phyloP scores from a whole-genome alignment of 2,113 vertebrate genomes.

The Aphyosemion australe region DNA sequence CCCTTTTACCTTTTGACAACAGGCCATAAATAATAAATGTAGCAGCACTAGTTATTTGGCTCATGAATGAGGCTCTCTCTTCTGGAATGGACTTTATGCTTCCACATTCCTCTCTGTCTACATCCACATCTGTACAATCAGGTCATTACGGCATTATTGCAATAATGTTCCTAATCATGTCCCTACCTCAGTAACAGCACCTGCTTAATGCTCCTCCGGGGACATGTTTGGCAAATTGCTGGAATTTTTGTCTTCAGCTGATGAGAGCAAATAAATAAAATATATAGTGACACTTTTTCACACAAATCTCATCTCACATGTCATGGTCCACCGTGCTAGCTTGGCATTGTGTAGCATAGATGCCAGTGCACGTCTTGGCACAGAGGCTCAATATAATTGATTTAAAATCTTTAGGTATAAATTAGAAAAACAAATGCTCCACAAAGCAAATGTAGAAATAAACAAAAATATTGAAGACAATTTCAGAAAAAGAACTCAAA shows the following conservation, averaged over 20 bases:
- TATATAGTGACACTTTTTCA: slow-evolving; percentile 66
- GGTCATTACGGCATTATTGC: slow-evolving; percentile 57
- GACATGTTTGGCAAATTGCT: slow-evolving; percentile 23
- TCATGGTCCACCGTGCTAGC: slow-evolving; percentile 59
- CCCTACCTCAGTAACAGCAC: slow-evolving; percentile 23
- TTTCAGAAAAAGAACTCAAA: too few species aligned
- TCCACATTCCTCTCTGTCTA: slow-evolving; percentile 8
- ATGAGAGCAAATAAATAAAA: slow-evolving; percentile 55
- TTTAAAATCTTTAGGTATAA: too few species aligned
- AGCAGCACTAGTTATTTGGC: too few species aligned
- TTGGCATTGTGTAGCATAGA: too few species aligned
- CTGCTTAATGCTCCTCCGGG: slow-evolving; percentile 40
- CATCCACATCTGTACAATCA: slow-evolving; percentile 31
- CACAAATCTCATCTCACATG: slow-evolving; percentile 74
- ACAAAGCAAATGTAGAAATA: too few species aligned
- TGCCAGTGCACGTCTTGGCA: too few species aligned
- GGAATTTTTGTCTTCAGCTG: slow-evolving; percentile 24
- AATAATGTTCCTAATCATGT: slow-evolving; percentile 36
- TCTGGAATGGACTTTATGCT: too few species aligned
- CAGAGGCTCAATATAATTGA: too few species aligned
- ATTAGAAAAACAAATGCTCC: too few species aligned
- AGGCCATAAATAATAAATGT: too few species aligned
- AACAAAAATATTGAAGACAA: too few species aligned
- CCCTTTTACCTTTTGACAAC: slow-evolving; percentile 1
- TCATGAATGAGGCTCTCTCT: too few species aligned